These are phyloP conservation scores for Pseudomyrmex concolor DNA, from an alignment of 1,140 invertebrate genomes.

Conservation along the genomic window DNA sequence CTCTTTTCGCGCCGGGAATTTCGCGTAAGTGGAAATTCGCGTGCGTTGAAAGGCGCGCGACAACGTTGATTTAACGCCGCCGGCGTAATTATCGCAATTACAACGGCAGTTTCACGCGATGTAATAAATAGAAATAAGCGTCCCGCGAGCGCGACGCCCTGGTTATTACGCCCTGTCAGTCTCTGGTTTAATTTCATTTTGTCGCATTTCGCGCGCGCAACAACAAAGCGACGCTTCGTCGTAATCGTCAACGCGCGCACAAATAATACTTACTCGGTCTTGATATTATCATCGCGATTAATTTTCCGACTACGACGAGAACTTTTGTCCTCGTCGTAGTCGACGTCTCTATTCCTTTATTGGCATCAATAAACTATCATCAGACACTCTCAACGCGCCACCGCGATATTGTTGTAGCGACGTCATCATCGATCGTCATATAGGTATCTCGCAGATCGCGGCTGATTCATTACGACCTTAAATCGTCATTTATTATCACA, in stretches of 20 bases:
- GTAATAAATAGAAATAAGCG: constrained; percentile 55
- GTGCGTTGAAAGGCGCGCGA: background rate
- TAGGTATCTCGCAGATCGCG: background rate
- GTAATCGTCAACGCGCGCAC: constrained; percentile 14
- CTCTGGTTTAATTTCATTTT: constrained; percentile 46
- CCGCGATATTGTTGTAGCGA: constrained; percentile 3
- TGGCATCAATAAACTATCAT: constrained; percentile 50
- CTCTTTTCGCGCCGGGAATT: background rate
- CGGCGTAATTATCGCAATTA: constrained; percentile 59
- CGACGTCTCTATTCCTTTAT: constrained; percentile 47
- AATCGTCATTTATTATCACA: constrained; percentile 4
- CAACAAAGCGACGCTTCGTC: constrained; percentile 30
- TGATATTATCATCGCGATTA: constrained; percentile 41
- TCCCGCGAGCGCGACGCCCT: background rate
- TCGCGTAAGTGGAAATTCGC: constrained; percentile 3
- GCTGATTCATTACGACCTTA: constrained; percentile 6
- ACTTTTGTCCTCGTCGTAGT: constrained; percentile 7
- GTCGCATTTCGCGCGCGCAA: constrained; percentile 6
- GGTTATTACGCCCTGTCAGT: constrained; percentile 46
- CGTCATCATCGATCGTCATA: background rate
- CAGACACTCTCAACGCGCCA: constrained; percentile 1
- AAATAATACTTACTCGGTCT: constrained; percentile 4
- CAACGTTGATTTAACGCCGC: constrained; percentile 50
- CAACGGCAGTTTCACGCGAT: constrained; percentile 21
- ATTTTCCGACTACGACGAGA: constrained; percentile 33